Evolutionary conservation across 2,888 invertebrate genomes (phyloP), one percentile per base, ranked within the genome.

Genomic region (Encarsia formosa): DNA sequence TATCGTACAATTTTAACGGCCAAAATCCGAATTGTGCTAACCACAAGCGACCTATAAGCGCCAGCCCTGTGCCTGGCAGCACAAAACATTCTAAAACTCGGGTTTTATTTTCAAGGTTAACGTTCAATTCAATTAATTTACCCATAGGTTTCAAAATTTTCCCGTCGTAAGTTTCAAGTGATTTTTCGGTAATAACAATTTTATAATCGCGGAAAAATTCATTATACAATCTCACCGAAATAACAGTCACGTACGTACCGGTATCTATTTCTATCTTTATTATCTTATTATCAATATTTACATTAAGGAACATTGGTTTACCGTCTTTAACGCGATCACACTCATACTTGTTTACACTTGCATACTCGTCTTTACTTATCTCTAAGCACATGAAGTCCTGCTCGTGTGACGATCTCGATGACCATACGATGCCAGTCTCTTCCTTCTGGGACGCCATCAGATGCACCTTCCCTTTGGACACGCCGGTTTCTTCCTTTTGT

Each of bases 181-280:
- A 34, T 20, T 2, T 20, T 8, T 34, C n/a, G 13, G 51, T 47
- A 18, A 34, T 29, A 6, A 18, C 37, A n/a, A 59, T 18, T 38
- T 39, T 51, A n/a, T 18, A 19, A 32, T 34, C 26, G 18, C 16
- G 29, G 15, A 53, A 49, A 26, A 44, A 42, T 29, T 51, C 38
- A 13, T 51, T 44, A 2, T 34, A 29, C 8, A 35, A 32, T 23
- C 32, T 23, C 34, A 57, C 51, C 5, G 55, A 56, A 13, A 53
- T 49, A 16, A 55, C 52, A 2, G 51, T 54, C 20, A 40, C 46
- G 40, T 42, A 56, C 15, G 60, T 51, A 8, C 43, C 40, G 11
- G 53, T 38, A 40, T 39, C 34, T 5, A 43, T 31, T 38, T 57
- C 46, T 42, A 49, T 46, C 15, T 32, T n/a, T 11, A 55, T 35